Percentiles rank a stretch among this genome's conserved stretches.
Conservation (phyloP, 1,140 invertebrate species). For the Eriocheir sinensis region DNA sequence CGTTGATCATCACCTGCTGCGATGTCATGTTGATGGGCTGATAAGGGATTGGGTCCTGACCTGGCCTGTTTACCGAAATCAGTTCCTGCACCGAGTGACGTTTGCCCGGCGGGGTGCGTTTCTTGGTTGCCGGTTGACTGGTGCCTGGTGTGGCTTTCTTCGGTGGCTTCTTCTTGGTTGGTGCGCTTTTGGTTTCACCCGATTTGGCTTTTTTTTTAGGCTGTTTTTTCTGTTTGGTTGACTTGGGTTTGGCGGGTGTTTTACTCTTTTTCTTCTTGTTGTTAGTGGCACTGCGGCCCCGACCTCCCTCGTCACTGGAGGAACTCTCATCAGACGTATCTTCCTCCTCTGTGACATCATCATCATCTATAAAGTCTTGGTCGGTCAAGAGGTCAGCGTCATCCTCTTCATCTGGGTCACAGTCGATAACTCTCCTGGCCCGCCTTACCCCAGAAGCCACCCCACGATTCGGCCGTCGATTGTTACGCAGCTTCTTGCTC, state of each 20-base stretch:
- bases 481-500: conserved; percentile 43
- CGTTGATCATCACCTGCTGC: conserved; percentile 61
- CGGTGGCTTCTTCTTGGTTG: conserved; percentile 48
- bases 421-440: conserved; percentile 74
- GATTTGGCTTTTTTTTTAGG: conserved; percentile 45
- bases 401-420: conserved; percentile 73
- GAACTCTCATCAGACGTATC: conserved; percentile 60
- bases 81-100: conserved; percentile 58
- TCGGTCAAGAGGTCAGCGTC: conserved; percentile 72
- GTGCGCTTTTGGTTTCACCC: neutral
- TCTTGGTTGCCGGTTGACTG: conserved; percentile 5
- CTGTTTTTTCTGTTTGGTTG: conserved; percentile 59
- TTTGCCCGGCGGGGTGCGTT: conserved; percentile 10
- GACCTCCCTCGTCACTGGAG: conserved; percentile 74
- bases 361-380: conserved; percentile 72
- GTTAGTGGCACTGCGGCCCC: conserved; percentile 52
- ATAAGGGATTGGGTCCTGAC: conserved; percentile 65
- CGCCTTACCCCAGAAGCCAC: conserved; percentile 66
- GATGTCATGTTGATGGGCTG: conserved; percentile 54
- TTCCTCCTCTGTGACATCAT: conserved; percentile 65
- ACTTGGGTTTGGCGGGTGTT: conserved; percentile 31
- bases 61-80: conserved; percentile 54
- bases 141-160: conserved; percentile 56
- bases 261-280: conserved; percentile 54
- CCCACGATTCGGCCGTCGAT: conserved; percentile 49